Conservation (phyloP, 2,797 vertebrate species). For the Etheostoma nigrum region DNA sequence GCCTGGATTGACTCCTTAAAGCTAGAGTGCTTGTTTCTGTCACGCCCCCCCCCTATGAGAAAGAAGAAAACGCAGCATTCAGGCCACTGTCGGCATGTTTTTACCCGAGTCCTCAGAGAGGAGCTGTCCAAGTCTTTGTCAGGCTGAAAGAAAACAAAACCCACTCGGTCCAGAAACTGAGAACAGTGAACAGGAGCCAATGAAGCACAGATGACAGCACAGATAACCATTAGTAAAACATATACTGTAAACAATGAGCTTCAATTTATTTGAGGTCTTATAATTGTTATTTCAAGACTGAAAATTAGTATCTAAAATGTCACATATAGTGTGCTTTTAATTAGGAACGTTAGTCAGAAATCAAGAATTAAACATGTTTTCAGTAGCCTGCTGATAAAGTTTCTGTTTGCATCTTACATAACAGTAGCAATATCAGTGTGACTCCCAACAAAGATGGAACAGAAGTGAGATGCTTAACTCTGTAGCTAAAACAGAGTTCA, state of each 20-base stretch:
- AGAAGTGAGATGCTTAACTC: too few relatives aligned
- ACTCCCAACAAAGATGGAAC: too few relatives aligned
- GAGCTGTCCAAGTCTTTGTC: conserved; percentile 51
- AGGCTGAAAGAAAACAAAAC: conserved; percentile 59
- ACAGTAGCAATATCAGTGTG: too few relatives aligned
- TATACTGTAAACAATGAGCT: conserved; percentile 6
- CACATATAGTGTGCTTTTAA: not conserved
- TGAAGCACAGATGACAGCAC: conserved; percentile 1
- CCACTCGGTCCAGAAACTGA: conserved; percentile 12
- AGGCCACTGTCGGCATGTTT: conserved; percentile 29
- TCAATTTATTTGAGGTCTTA: not conserved
- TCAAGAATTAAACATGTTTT: not conserved
- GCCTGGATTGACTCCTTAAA: too few relatives aligned
- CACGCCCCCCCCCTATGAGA: not conserved
- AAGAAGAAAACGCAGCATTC: conserved; percentile 29
- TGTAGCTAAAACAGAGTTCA: too few relatives aligned
- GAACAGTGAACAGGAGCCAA: conserved; percentile 13
- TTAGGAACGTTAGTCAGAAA: conserved; percentile 3
- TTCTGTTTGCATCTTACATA: not conserved
- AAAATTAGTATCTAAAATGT: not conserved
- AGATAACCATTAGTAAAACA: conserved; percentile 2
- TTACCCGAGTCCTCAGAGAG: conserved; percentile 34
- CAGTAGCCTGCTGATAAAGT: conserved; percentile 1
- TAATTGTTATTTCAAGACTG: not conserved
- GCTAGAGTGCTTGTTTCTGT: too few relatives aligned